Evolutionary conservation across 2,888 invertebrate species (phyloP).

Genomic region (Onthophagus sagittarius): DNA sequence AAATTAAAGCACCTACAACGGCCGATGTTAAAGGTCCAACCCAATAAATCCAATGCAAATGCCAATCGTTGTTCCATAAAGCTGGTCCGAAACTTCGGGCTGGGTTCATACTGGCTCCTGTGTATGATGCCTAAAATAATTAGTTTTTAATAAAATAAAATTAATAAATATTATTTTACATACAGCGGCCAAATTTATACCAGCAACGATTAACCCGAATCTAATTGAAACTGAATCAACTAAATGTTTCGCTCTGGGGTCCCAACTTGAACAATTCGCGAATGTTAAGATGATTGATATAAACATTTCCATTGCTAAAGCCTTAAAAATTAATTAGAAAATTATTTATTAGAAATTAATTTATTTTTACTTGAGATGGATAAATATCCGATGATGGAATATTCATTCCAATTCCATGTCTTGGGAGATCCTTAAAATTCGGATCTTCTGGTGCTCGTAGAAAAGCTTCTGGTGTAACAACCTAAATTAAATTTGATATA

Average conservation of each 20-base stretch:
- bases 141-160: constrained; percentile 3
- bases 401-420: constrained; percentile 22
- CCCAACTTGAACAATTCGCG: constrained; percentile 68
- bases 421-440: background rate
- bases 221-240: constrained; percentile 62
- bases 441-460: constrained; percentile 10
- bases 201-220: constrained; percentile 64
- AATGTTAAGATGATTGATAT: constrained; percentile 62
- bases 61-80: constrained; percentile 62
- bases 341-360: background rate
- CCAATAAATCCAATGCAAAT: constrained; percentile 59
- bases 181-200: constrained; percentile 62
- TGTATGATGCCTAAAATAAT: constrained; percentile 49
- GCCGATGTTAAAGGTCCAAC: constrained; percentile 40
- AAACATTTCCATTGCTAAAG: constrained; percentile 59
- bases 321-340: constrained; percentile 45
- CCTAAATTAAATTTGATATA: constrained; percentile 27
- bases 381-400: constrained; percentile 33
- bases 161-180: constrained; percentile 34
- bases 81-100: constrained; percentile 69
- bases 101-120: constrained; percentile 68
- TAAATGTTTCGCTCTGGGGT: constrained; percentile 60
- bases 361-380: constrained; percentile 14
- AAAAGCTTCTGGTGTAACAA: constrained; percentile 32
- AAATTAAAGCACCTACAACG: constrained; percentile 34